Evolutionary conservation across 2,113 vertebrate genomes (phyloP), one percentile per base, ranked within the genome.

Genomic region (Phocoena sinus): DNA sequence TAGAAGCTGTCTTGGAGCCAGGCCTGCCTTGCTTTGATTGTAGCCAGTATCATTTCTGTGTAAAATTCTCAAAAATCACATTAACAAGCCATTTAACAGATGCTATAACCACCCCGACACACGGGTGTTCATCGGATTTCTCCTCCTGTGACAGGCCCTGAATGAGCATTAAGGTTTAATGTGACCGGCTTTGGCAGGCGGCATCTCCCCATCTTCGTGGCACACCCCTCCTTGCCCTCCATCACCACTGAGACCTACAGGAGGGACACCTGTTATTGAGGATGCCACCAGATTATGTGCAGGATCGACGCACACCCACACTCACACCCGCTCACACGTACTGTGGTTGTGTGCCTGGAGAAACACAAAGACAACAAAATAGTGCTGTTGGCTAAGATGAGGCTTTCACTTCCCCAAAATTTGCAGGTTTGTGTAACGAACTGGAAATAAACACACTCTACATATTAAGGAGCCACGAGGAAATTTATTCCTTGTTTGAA

Each of bases 261-360:
- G 94, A 98, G 97, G 97, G 96, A 96, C 97, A 98, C 97, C 97
- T 98, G 98, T 97, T 97, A 96, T 50, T 23, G 84, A 97, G 71
- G 95, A 83, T 44, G 89, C 91, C 89, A 95, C 96, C 93, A 88
- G 97, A n/a, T 96, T 67, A 38, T 9, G 91, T 88, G 81, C 86
- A 97, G 60, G 56, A 70, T 36, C 5, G 97, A 97, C 77, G 8
- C 76, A 14, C 38, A 44, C 56, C 15, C 25, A 15, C 26, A n/a
- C 38, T 9, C 36, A 26, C 62, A 8, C 62, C 20, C 26, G 36
- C 73, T 36, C 15, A 8, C 33, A 23, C 82, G 9, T 2, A 1
- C 31, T 38, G 41, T 79, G 63, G 53, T 87, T 26, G 0, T 12
- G 10, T 13, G 88, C 73, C 82, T 60, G 50, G 79, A 70, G 92